Percentiles rank a stretch among this genome's conserved stretches.
Conservation (phyloP, 2,113 vertebrate genomes). For the Crotalus horridus region DNA sequence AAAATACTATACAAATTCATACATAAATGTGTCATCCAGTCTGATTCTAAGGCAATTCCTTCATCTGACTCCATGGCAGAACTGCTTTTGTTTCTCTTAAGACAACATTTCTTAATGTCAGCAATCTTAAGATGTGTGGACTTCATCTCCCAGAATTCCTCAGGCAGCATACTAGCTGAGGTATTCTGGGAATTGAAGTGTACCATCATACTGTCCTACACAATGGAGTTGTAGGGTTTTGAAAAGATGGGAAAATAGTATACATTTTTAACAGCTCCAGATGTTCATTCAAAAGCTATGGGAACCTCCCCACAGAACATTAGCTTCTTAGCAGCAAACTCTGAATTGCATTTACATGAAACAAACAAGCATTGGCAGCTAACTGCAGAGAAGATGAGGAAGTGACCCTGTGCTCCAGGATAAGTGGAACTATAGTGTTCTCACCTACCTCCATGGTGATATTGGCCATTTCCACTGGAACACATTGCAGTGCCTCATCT, state of each 20-base stretch:
- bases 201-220: background rate
- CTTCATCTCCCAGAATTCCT: background rate
- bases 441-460: slow-evolving; percentile 87
- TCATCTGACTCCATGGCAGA: background rate
- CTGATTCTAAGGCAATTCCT: background rate
- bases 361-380: background rate
- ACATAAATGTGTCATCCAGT: background rate
- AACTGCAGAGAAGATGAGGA: background rate
- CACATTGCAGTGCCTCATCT: slow-evolving; percentile 85
- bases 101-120: background rate
- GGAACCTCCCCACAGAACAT: background rate
- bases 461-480: slow-evolving; percentile 75
- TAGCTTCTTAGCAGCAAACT: background rate
- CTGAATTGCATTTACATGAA: background rate
- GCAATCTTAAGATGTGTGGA: background rate
- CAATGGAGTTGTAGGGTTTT: background rate
- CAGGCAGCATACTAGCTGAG: background rate
- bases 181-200: background rate
- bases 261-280: background rate
- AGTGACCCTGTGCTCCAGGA: background rate
- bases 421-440: background rate
- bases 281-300: background rate
- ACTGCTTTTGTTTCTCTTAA: background rate
- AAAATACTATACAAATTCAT: background rate
- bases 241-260: background rate